Conservation (phyloP, 1,140 invertebrate species). For the Panulirus ornatus region DNA sequence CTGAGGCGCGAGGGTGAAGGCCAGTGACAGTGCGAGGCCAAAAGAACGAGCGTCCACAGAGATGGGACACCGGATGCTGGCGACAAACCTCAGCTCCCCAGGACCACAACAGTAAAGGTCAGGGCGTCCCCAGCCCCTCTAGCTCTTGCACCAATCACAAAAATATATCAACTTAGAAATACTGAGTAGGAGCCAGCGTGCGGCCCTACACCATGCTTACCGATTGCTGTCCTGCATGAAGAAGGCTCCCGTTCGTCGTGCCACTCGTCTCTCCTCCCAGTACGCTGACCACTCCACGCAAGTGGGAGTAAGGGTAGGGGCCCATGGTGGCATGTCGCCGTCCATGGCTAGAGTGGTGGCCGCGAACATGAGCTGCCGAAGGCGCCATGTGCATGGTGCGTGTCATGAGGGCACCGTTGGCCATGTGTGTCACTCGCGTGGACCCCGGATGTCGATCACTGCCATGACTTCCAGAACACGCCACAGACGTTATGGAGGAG, state of each 20-base stretch:
- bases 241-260: not conserved
- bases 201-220: not conserved
- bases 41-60: no score
- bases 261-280: not conserved
- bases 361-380: not conserved
- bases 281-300: slow-evolving; percentile 23
- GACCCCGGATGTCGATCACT: slow-evolving; percentile 52
- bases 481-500: not conserved
- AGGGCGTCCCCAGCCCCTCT: not conserved
- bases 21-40: no score
- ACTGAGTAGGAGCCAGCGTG: not conserved
- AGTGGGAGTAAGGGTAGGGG: slow-evolving; percentile 54
- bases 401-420: slow-evolving; percentile 63
- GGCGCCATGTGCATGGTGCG: slow-evolving; percentile 63
- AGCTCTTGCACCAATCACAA: not conserved
- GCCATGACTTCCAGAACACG: slow-evolving; percentile 41
- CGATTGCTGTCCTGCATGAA: slow-evolving; percentile 11
- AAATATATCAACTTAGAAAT: not conserved
- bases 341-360: slow-evolving; percentile 46
- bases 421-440: slow-evolving; percentile 64
- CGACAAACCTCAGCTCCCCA: not conserved
- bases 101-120: not conserved
- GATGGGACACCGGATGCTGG: not conserved
- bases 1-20: no score
- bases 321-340: slow-evolving; percentile 39